Base-by-base conservation (phyloP, 2,113 vertebrate genomes). In the Grammomys dolichurus region DNA sequence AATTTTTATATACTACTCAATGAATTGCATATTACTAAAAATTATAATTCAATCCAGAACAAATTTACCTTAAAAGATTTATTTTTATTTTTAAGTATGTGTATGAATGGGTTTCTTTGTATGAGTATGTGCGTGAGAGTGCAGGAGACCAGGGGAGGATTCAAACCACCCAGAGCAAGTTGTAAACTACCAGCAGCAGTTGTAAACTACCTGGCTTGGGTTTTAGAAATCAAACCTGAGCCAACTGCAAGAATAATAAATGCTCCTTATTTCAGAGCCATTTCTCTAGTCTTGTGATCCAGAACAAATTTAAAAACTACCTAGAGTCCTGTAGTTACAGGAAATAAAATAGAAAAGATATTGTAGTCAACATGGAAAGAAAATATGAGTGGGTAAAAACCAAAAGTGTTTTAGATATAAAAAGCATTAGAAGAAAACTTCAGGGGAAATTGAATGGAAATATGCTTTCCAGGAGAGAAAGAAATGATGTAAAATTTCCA, bases 321-420 rank as follows among this genome's bases (percentile, higher is more conserved):
- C 51, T 58, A 63, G 31, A 89, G 20, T 81, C 81, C 65, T 76
- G 76, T 24, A 80, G 46, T 87, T 78, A 89, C 17, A 92, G 26
- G 67, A 87, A 90, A 69, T 75, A 86, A 85, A 91, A 31, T 46
- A 96, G 81, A 92, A 80, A 75, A 46, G 43, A 70, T 70, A 93
- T 56, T 84, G 81, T 91, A 84, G 81, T 84, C 81, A 84, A 43
- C 58, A 63, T 11, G 63, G 19, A 58, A 77, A 36, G 76, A 56
- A 93, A 87, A 56, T 95, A 31, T 43, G 26, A 54, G 43, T 73
- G 72, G 76, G 26, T 84, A 87, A 77, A 48, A 87, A 87, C 43
- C 70, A 76, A 63, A 93, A 89, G 82, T 86, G 4, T 73, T 85
- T 96, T 33, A 72, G 70, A 78, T 77, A 60, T 76, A 28, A 86